phyloP scores from a whole-genome alignment of 2,113 vertebrate genomes.

The Campylomormyrus numenius region DNA sequence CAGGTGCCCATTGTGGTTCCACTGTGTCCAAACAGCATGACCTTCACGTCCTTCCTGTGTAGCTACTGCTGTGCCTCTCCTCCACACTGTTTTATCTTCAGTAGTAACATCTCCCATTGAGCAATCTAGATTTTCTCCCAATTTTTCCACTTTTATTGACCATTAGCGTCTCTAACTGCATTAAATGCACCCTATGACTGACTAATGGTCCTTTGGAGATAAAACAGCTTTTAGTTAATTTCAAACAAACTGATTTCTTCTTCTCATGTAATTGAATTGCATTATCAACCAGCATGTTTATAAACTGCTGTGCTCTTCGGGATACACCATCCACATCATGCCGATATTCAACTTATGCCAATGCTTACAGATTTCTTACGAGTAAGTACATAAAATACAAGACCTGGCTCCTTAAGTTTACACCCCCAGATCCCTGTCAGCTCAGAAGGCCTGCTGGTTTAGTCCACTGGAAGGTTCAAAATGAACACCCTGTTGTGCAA shows the following conservation, averaged over 20 bases:
- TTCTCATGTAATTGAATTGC: not conserved
- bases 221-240: not conserved
- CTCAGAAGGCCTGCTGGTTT: not conserved
- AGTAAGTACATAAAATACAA: not conserved
- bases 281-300: not conserved
- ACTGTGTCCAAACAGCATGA: not conserved
- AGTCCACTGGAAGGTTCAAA: not conserved
- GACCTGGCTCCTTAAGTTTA: not conserved
- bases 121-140: not conserved
- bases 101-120: not conserved
- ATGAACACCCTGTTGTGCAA: not conserved
- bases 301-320: not conserved
- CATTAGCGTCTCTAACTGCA: not conserved
- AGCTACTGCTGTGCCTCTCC: not conserved
- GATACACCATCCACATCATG: not conserved
- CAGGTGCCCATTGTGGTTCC: not conserved
- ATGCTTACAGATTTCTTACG: not conserved
- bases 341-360: not conserved
- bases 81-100: not conserved
- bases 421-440: not conserved
- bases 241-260: not conserved
- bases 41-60: not conserved
- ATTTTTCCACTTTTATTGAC: not conserved
- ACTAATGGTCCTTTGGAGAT: not conserved
- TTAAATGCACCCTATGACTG: not conserved